Evolutionary conservation across 2,113 vertebrate species (phyloP).

Genomic region (Cynopterus brachyotis): DNA sequence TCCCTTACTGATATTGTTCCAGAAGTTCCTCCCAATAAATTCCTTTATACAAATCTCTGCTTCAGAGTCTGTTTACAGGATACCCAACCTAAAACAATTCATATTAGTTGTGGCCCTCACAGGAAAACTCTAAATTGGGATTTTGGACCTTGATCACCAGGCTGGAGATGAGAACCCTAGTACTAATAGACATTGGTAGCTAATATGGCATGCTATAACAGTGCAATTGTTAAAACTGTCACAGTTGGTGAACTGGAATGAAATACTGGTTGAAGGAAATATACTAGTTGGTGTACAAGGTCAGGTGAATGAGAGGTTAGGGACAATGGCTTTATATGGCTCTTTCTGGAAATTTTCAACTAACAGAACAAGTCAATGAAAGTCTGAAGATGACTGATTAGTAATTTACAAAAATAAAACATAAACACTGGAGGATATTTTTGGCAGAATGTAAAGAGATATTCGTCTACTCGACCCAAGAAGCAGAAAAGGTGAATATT

Average conservation of each 20-base stretch:
- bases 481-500: background rate
- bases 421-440: background rate
- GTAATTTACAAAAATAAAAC: background rate
- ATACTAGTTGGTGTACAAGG: background rate
- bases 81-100: background rate
- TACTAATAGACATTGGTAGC: background rate
- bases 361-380: background rate
- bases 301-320: background rate
- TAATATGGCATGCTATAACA: background rate
- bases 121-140: background rate
- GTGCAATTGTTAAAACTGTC: background rate
- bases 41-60: background rate
- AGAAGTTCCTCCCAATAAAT: background rate
- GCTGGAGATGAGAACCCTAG: background rate
- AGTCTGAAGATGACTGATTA: background rate
- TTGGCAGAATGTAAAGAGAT: background rate
- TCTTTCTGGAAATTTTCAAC: background rate
- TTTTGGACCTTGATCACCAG: background rate
- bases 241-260: background rate
- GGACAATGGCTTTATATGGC: background rate
- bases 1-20: background rate
- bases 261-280: background rate
- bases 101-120: background rate
- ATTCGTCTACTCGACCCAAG: background rate
- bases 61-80: background rate